Percentiles rank a stretch among this genome's conserved stretches.
phyloP scores from a whole-genome alignment of 2,113 vertebrate species.

The Ictidomys tridecemlineatus region DNA sequence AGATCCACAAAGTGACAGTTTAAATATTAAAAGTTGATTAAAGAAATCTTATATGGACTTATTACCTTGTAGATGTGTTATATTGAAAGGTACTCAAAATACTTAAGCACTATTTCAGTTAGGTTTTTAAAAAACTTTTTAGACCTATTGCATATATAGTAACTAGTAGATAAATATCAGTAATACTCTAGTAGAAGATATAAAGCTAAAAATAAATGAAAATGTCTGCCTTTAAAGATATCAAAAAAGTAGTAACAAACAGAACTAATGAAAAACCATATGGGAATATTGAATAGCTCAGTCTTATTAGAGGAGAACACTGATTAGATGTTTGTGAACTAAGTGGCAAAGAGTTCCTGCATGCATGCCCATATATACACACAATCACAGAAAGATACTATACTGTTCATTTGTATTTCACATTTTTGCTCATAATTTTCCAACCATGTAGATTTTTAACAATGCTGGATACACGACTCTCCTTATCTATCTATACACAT shows the following conservation, averaged over 20 bases:
- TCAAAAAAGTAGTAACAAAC: neutral
- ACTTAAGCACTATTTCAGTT: neutral
- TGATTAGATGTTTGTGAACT: neutral
- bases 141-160: neutral
- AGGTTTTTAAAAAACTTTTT: neutral
- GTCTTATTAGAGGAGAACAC: neutral
- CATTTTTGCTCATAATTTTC: neutral
- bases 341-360: fast-evolving
- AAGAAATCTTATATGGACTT: neutral
- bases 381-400: neutral
- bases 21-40: neutral
- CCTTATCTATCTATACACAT: neutral
- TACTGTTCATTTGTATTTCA: neutral
- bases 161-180: neutral
- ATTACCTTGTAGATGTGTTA: neutral
- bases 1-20: neutral
- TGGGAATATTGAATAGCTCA: neutral
- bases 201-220: neutral
- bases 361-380: fast-evolving
- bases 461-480: neutral
- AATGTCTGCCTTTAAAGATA: neutral
- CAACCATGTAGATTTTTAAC: neutral
- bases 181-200: neutral
- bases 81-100: neutral
- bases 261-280: neutral